Evolutionary conservation across 2,797 vertebrate genomes (phyloP).

Genomic region (Zonotrichia albicollis): DNA sequence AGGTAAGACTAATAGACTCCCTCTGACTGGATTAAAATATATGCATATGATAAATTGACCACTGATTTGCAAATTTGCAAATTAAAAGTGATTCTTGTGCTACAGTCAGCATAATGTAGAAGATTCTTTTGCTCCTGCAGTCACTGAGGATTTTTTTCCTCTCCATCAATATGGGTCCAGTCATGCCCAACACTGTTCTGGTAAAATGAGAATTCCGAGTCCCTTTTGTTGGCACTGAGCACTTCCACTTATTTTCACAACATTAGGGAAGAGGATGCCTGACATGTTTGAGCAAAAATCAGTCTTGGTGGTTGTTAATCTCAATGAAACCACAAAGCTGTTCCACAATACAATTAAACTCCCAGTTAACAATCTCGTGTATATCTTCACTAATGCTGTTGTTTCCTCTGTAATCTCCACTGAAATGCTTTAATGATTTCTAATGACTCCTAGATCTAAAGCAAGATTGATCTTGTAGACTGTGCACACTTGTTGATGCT

Average conservation of each 20-base stretch:
- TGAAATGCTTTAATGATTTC: constrained; percentile 36
- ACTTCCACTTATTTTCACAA: neutral
- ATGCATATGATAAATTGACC: neutral
- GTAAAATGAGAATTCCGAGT: neutral
- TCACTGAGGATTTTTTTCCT: neutral
- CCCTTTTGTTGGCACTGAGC: neutral
- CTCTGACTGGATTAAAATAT: neutral
- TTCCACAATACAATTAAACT: neutral
- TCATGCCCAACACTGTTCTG: neutral
- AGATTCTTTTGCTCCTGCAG: neutral
- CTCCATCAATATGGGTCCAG: neutral
- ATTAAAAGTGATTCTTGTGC: neutral
- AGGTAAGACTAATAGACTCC: neutral
- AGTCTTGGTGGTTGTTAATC: neutral
- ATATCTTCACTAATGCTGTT: neutral
- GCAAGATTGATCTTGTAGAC: neutral
- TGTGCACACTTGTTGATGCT: neutral
- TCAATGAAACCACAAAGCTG: neutral
- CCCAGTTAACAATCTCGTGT: neutral
- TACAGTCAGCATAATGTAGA: neutral
- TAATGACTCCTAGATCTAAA: constrained; percentile 11
- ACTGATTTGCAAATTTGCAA: neutral
- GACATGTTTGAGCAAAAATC: neutral
- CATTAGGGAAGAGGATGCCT: neutral
- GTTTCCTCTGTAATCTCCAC: constrained; percentile 15